Evolutionary conservation across 2,113 vertebrate species (phyloP).

Genomic region (Dinomys branickii): DNA sequence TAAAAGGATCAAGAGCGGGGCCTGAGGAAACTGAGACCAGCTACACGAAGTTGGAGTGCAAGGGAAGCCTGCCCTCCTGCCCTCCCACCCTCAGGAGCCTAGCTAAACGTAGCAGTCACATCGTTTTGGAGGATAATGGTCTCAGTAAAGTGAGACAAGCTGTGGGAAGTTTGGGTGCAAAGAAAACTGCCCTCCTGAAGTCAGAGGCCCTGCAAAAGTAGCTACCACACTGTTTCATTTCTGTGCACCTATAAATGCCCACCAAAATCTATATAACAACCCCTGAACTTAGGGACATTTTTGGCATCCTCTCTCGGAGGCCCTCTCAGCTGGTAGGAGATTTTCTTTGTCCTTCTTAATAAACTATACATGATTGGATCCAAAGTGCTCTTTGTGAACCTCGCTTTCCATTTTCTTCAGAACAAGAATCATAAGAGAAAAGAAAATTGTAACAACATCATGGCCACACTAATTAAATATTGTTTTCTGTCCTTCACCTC

Average conservation of each 20-base stretch:
- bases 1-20: background rate
- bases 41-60: background rate
- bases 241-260: background rate
- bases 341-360: background rate
- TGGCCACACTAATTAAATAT: background rate
- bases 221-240: background rate
- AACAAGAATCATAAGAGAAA: background rate
- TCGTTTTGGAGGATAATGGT: background rate
- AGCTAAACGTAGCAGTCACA: background rate
- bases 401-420: background rate
- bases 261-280: background rate
- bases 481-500: background rate
- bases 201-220: background rate
- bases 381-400: background rate
- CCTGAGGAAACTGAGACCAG: background rate
- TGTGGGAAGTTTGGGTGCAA: background rate
- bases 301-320: background rate
- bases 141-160: background rate
- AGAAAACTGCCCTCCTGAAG: background rate
- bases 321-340: background rate
- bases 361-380: background rate
- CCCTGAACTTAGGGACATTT: background rate
- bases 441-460: background rate
- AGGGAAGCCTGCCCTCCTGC: background rate
- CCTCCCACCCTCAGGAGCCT: background rate